These are phyloP conservation scores for Cnemophilus loriae DNA, from an alignment of 2,113 vertebrate genomes.

Conservation along the genomic window DNA sequence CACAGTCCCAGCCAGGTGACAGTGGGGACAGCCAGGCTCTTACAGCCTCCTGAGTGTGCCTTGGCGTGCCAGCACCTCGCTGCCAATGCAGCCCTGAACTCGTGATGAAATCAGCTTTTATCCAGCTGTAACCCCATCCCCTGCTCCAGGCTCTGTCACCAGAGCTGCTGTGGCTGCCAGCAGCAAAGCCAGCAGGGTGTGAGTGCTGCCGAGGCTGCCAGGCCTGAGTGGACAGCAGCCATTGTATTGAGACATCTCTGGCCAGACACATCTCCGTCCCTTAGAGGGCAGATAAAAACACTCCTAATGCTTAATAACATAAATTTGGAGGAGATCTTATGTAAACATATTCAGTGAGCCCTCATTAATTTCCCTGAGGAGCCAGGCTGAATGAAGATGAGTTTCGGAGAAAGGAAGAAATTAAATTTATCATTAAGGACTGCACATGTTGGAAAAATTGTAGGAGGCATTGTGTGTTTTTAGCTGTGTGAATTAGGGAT, in stretches of 20 bases:
- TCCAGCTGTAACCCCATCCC: background rate
- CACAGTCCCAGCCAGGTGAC: rapidly evolving
- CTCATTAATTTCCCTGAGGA: constrained; percentile 54
- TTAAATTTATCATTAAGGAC: background rate
- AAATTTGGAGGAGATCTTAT: constrained; percentile 37
- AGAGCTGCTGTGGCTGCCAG: background rate
- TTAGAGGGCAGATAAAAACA: constrained; percentile 1
- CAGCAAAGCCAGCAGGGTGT: background rate
- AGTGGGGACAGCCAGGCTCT: background rate
- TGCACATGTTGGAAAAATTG: background rate
- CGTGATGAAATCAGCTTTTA: background rate
- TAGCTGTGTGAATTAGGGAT: background rate
- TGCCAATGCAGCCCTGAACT: background rate
- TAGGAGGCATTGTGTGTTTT: background rate
- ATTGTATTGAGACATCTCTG: background rate
- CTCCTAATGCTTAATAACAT: constrained; percentile 23
- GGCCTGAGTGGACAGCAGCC: background rate
- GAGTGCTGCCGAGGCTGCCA: background rate
- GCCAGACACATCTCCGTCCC: background rate
- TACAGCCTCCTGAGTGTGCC: background rate
- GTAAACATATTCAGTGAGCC: constrained; percentile 29
- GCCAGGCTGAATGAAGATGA: constrained; percentile 24
- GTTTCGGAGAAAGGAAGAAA: constrained; percentile 23
- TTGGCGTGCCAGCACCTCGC: rapidly evolving
- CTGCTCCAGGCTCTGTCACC: background rate